Base-by-base conservation (phyloP, 2,888 invertebrate species). In the Thymelicus lineola region DNA sequence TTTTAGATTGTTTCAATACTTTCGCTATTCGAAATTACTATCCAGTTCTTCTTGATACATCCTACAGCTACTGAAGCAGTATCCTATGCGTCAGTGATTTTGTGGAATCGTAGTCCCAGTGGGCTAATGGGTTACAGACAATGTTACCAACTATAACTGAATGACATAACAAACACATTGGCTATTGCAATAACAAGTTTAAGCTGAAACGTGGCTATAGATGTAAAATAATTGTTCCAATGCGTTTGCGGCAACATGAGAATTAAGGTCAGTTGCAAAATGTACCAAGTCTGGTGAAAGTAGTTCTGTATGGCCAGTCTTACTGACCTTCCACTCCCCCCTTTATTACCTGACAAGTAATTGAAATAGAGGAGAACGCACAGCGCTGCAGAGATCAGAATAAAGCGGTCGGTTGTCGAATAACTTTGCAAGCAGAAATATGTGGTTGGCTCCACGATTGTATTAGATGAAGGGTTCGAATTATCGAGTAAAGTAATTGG, bases 191-290 rank as follows among this genome's bases (percentile, higher is more conserved):
- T 15, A 61, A 67, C 55, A 68, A 62, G 55, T 57, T 62, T 55
- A 55, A 38, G 55, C 62, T 57, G 62, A 61, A 57, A 68, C 45
- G 46, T 45, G 57, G 45, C 65, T 62, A 68, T 61, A 78, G 78
- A 77, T 76, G 68, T 79, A 75, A 76, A 78, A 78, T 80, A 77
- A 79, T 81, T 78, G 77, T 79, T 77, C 75, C 77, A 79, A 76
- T 75, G 76, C 75, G 75, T 77, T 76, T 75, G 78, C 75, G 74
- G 73, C 78, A 77, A 75, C 75, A 66, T 72, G 70, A 63, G 73
- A 77, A 80, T 79, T 80, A 80, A 80, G 80, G 80, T 76, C 80
- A 77, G 70, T 80, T 80, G 80, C 80, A 78, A 80, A 80, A 80
- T 79, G 76, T 72, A 74, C 73, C 73, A 71, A 76, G 74, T 75